Evolutionary conservation across 1,140 invertebrate genomes (phyloP).

Genomic region (Saccostrea glomerata): DNA sequence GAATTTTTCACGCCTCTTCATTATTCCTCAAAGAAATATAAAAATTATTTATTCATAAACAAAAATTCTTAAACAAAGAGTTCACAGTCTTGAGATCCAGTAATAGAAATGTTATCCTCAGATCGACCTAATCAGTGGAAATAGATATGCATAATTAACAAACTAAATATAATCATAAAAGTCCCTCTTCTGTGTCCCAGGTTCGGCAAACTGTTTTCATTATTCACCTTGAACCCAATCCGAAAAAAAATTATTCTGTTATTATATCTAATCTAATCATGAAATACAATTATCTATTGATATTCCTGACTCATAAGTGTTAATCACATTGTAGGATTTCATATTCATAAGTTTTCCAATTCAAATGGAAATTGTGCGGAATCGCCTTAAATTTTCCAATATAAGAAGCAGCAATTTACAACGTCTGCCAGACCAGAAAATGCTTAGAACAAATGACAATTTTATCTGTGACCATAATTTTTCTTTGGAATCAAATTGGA

Average conservation of each 20-base stretch:
- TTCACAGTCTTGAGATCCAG: not conserved
- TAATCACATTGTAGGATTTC: not conserved
- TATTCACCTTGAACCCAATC: not conserved
- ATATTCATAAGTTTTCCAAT: constrained; percentile 8
- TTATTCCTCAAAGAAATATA: not conserved
- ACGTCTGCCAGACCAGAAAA: not conserved
- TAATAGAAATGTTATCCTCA: not conserved
- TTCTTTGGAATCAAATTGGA: not conserved
- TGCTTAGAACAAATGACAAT: not conserved
- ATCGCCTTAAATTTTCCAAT: constrained; percentile 1
- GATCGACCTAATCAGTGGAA: not conserved
- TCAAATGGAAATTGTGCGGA: constrained; percentile 12
- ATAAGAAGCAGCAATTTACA: not conserved
- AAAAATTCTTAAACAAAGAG: not conserved
- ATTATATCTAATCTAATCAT: constrained; percentile 2
- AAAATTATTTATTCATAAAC: not conserved
- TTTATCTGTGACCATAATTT: not conserved
- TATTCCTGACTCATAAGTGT: not conserved
- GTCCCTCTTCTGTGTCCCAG: not conserved
- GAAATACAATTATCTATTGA: not conserved
- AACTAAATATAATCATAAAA: not conserved
- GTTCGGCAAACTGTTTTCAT: not conserved
- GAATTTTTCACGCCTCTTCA: not conserved
- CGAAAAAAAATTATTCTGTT: not conserved
- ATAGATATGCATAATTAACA: not conserved